Conservation (phyloP, 1,140 invertebrate genomes). For the Acromyrmex echinatior region DNA sequence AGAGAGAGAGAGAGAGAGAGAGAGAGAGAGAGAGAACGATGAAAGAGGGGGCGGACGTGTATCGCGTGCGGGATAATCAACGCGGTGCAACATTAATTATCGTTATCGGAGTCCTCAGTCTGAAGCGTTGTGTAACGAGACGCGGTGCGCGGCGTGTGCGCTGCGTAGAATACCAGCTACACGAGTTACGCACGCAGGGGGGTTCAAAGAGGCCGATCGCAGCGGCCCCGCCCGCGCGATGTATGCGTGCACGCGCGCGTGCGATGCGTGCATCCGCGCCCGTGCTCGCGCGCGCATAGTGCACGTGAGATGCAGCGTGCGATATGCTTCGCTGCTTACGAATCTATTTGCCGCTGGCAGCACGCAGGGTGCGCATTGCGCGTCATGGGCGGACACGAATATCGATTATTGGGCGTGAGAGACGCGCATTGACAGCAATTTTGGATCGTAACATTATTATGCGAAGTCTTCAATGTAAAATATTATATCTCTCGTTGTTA, state of each 20-base stretch:
- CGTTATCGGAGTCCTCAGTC: slow-evolving; percentile 81
- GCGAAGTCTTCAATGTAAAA: background rate
- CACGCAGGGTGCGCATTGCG: slow-evolving; percentile 12
- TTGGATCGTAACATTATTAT: background rate
- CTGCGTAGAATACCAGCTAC: slow-evolving; percentile 1
- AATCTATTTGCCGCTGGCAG: slow-evolving; percentile 71
- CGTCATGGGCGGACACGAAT: background rate
- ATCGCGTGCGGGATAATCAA: slow-evolving; percentile 81
- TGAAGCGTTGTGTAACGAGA: slow-evolving; percentile 79
- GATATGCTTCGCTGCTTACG: slow-evolving; percentile 65
- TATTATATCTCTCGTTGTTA: background rate
- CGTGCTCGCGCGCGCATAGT: background rate
- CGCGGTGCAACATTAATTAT: slow-evolving; percentile 83
- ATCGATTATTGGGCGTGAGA: slow-evolving; percentile 15
- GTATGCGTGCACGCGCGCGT: background rate
- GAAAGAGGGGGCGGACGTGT: slow-evolving; percentile 54
- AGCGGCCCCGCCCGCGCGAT: slow-evolving; percentile 21
- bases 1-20: too few species aligned
- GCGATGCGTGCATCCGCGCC: slow-evolving; percentile 34
- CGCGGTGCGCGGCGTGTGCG: slow-evolving; percentile 56
- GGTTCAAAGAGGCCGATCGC: slow-evolving; percentile 74
- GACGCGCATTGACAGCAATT: background rate
- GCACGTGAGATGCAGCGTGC: slow-evolving; percentile 66
- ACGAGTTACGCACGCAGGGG: slow-evolving; percentile 69
- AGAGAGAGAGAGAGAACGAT: slow-evolving; percentile 22